Conservation (phyloP, 2,797 vertebrate genomes). For the Bradypus variegatus region DNA sequence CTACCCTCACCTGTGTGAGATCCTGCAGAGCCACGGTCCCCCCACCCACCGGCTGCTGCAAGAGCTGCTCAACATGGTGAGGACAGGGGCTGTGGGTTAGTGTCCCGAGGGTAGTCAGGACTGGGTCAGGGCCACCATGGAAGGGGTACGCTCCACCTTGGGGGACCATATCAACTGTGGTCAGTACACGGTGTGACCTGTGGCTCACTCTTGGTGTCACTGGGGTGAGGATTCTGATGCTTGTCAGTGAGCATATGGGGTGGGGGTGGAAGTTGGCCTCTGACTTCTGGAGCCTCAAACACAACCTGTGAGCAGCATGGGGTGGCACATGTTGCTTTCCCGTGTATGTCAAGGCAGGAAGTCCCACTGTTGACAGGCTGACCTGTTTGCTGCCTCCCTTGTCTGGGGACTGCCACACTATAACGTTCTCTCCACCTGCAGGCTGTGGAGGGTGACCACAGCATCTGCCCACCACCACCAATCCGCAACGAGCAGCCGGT, state of each 20-base stretch:
- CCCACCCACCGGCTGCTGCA: constrained; percentile 89
- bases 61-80: constrained; percentile 97
- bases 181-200: background rate
- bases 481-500: constrained; percentile 93
- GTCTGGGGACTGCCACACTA: background rate
- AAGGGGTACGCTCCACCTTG: background rate
- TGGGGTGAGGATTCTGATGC: background rate
- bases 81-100: background rate
- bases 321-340: background rate
- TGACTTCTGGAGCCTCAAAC: background rate
- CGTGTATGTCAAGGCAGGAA: background rate
- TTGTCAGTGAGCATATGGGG: background rate
- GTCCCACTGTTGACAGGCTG: background rate
- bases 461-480: constrained; percentile 73
- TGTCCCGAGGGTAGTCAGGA: background rate
- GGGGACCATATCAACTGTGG: background rate
- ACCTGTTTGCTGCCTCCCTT: no score
- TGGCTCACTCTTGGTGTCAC: background rate
- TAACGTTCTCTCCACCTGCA: constrained; percentile 61
- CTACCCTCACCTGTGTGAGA: constrained; percentile 91
- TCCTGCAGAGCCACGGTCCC: constrained; percentile 90
- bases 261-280: no score
- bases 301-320: background rate
- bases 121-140: background rate
- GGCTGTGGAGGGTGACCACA: constrained; percentile 90